Evolutionary conservation across 2,888 invertebrate species (phyloP).

Genomic region (Hyposoter didymator): DNA sequence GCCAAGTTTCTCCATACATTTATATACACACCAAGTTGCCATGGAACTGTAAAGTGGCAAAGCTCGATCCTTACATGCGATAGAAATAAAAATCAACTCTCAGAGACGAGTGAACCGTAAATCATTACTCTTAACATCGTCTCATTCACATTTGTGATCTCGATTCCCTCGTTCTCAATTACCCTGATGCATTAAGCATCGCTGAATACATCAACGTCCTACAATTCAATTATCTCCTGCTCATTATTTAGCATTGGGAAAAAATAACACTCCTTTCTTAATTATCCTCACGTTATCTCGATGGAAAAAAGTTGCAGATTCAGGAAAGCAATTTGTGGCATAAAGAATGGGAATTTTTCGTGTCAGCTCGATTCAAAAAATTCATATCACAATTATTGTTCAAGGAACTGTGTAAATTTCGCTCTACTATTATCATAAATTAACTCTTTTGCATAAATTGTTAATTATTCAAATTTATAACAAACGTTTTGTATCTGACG

Average conservation of each 20-base stretch:
- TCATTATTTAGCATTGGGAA: neutral
- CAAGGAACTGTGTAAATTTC: neutral
- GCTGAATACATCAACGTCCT: conserved; percentile 25
- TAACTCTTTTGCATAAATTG: too few relatives aligned
- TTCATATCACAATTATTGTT: neutral
- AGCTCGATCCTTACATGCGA: conserved; percentile 21
- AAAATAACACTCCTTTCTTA: conserved; percentile 4
- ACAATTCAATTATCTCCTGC: conserved; percentile 5
- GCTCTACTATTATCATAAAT: too few relatives aligned
- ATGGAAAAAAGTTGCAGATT: neutral
- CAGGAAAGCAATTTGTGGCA: neutral
- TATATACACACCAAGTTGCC: neutral
- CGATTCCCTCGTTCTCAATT: conserved; percentile 56
- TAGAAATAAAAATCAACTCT: conserved; percentile 16
- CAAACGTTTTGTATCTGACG: too few relatives aligned
- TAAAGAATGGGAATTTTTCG: neutral
- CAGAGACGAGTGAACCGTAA: conserved; percentile 41
- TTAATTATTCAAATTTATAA: too few relatives aligned
- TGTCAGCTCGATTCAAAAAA: neutral
- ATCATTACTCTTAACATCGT: conserved; percentile 38
- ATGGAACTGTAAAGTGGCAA: conserved; percentile 24
- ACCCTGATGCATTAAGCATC: conserved; percentile 38
- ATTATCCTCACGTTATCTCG: conserved; percentile 5
- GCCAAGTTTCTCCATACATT: conserved; percentile 55
- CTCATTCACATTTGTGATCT: conserved; percentile 48